phyloP scores from a whole-genome alignment of 1,140 invertebrate species.

The Macrostomum lignano region DNA sequence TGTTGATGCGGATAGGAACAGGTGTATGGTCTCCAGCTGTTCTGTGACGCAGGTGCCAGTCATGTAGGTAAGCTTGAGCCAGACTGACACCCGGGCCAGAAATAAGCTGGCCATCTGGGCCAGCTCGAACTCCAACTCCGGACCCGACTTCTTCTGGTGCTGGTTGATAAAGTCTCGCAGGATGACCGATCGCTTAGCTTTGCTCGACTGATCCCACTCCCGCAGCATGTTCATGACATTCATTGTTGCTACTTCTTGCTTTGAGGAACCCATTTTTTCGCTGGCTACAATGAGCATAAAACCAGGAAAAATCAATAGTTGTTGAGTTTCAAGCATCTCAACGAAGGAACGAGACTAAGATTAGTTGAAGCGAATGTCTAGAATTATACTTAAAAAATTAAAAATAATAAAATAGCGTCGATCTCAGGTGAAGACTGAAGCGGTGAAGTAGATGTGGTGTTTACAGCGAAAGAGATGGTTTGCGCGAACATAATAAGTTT shows the following conservation, averaged over 20 bases:
- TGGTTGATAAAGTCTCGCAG: slow-evolving; percentile 21
- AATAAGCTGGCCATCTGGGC: slow-evolving; percentile 27
- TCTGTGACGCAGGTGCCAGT: slow-evolving; percentile 21
- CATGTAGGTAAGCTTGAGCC: slow-evolving; percentile 25
- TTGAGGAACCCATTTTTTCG: slow-evolving; percentile 18
- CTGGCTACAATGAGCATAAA: too few species aligned
- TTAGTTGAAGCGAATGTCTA: too few species aligned
- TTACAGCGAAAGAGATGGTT: too few species aligned
- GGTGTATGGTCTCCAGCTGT: slow-evolving; percentile 16
- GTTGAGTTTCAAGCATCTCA: too few species aligned
- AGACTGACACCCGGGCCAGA: slow-evolving; percentile 22
- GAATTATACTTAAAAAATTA: too few species aligned
- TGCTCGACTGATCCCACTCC: slow-evolving; percentile 26
- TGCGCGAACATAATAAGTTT: too few species aligned
- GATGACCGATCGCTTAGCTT: slow-evolving; percentile 16
- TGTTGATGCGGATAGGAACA: slow-evolving; percentile 25
- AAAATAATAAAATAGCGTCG: too few species aligned
- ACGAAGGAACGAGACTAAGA: too few species aligned
- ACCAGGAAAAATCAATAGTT: too few species aligned
- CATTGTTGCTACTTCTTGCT: slow-evolving; percentile 21
- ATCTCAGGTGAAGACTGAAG: too few species aligned
- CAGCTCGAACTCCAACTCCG: slow-evolving; percentile 25
- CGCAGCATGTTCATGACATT: slow-evolving; percentile 18
- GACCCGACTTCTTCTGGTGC: slow-evolving; percentile 25
- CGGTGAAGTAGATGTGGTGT: too few species aligned